Evolutionary conservation across 2,113 vertebrate genomes (phyloP).

Genomic region (Casuarius casuarius): DNA sequence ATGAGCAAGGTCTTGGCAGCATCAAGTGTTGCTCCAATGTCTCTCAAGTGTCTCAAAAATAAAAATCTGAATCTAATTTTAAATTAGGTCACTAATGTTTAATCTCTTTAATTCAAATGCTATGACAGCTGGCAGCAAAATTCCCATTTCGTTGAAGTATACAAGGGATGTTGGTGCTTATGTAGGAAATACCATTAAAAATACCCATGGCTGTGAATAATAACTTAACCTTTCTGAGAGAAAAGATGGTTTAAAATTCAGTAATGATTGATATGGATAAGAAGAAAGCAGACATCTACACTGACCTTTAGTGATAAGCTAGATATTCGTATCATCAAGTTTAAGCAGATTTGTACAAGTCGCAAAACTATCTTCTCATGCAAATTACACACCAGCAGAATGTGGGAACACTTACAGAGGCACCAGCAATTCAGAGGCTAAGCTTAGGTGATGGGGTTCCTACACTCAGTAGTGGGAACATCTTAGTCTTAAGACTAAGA

Average conservation of each 20-base stretch:
- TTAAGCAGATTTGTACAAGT: not conserved
- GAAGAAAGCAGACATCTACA: not conserved
- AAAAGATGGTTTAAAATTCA: not conserved
- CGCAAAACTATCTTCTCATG: not conserved
- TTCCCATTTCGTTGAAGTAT: not conserved
- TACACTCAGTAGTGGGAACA: not conserved
- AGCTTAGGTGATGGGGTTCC: not conserved
- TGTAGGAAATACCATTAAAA: not conserved
- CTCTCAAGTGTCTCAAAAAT: too few relatives aligned
- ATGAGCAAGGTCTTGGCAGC: not conserved
- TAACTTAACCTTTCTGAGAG: not conserved
- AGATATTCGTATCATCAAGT: not conserved
- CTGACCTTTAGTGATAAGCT: not conserved
- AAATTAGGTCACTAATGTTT: not conserved
- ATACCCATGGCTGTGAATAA: not conserved
- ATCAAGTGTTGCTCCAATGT: not conserved
- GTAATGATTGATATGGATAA: not conserved
- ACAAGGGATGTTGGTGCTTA: not conserved
- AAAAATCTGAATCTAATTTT: not conserved
- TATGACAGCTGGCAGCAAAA: not conserved
- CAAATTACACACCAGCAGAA: not conserved
- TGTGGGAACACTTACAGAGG: not conserved
- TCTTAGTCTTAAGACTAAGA: not conserved
- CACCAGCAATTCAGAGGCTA: not conserved
- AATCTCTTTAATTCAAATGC: not conserved